Base-by-base conservation (phyloP, 92 coral and sea anemone species). In the Anthopleura xanthogrammica region DNA sequence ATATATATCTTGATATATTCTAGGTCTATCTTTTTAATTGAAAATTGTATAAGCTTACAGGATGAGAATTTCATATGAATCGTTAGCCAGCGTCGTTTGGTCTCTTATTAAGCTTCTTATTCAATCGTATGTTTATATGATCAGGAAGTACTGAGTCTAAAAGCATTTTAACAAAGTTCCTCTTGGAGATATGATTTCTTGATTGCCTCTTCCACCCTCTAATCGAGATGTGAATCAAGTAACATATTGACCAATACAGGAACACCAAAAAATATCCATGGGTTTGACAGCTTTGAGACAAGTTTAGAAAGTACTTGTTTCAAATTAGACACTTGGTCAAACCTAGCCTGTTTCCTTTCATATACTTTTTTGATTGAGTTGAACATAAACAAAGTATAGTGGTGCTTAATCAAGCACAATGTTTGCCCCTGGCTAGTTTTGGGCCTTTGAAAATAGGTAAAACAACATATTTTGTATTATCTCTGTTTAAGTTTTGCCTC, bases 101-200 rank as follows among this genome's bases (percentile, higher is more conserved):
- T 62, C 70, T 62, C 29, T 62, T 62, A 7, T 11, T 20, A 62
- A 62, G 70, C 29, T 62, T 62, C 70, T 62, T 62, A 62, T 62
- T 20, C 29, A 20, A 62, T 20, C 5, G 29, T 7, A 11, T 62
- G 70, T 62, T 20, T 23, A 62, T 62, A 20, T 62, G 36, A 5
- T 62, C 70, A 62, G 70, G 70, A 62, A 20, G 70, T 62, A 4
- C 70, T n/a, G 12, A 5, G 70, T 62, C 70, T 62, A 22, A 62
- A 62, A 62, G 70, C 70, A 62, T 62, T 20, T 62, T 62, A 62
- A 62, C 70, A 62, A 62, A 62, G 29, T 62, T 62, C 70, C 29
- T 62, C 10, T 62, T 62, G 70, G 12, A 62, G 70, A 20, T 62
- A 20, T 7, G 9, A 62, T 62, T 62, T n/a, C 29, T 5, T n/a